Evolutionary conservation across 2,888 invertebrate genomes (phyloP), one percentile per base, ranked within the genome.

Genomic region (Proisotoma minuta): DNA sequence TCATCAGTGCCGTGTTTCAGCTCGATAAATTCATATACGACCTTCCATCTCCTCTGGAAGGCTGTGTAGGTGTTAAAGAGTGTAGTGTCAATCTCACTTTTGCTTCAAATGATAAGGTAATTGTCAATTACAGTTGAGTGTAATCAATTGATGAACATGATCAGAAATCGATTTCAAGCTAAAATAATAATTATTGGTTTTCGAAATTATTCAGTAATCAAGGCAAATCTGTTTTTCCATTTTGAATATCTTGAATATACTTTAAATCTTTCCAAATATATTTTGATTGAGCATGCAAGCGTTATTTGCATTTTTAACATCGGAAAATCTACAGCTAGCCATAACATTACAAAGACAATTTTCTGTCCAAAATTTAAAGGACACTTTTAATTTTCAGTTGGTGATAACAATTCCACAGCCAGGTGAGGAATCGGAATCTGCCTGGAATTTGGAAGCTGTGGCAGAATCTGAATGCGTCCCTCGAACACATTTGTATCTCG

Each of bases 401-500:
- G 67, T 73, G n/a, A 61, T 73, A 22, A 54, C 59, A 51, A 60
- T 72, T 28, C 73, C 70, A 12, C 64, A 64, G 51, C 70, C 69
- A 5, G 12, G 59, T 1, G 66, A 66, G n/a, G 60, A 73, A 48
- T 66, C 62, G 23, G 85, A 85, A 60, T 84, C 85, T 0, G 78
- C 85, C 0, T 87, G 86, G 85, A 87, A 87, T 77, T 84, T 87
- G 69, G 86, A 87, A 68, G 88, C 84, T 75, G 82, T 88, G 12
- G 86, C 87, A 2, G 81, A 86, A 24, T 86, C 87, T 0, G 85
- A 85, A 69, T 89, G 88, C 73, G 86, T 87, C 74, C 88, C 89
- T 0, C 79, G 89, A 65, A 87, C 87, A 0, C 81, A 84, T 0
- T 75, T 89, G 12, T 89, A 89, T 76, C 77, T 86, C 27, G 76